These are phyloP conservation scores for Ctenosaura bakeri DNA, from an alignment of 2,797 vertebrate genomes.

Conservation along the genomic window DNA sequence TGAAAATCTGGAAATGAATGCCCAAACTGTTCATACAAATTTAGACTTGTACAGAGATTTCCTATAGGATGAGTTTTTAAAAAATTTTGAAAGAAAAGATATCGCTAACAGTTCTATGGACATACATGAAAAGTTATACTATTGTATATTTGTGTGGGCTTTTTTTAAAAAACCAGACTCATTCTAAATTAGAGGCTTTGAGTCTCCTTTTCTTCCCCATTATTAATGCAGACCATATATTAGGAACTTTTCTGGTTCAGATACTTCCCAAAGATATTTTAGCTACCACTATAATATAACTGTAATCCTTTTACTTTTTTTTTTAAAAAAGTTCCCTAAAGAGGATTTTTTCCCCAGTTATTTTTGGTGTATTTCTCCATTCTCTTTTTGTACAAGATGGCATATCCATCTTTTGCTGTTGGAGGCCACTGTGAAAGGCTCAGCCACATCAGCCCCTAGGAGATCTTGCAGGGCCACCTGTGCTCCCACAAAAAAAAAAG, in stretches of 20 bases:
- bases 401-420: neutral
- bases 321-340: neutral
- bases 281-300: neutral
- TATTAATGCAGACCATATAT: neutral
- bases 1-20: neutral
- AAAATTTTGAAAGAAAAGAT: neutral
- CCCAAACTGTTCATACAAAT: neutral
- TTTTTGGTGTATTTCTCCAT: neutral
- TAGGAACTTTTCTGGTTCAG: neutral
- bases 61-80: neutral
- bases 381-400: neutral
- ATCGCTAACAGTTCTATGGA: neutral
- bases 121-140: neutral
- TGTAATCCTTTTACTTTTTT: neutral
- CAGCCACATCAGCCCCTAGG: too few relatives aligned
- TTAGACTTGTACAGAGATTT: neutral
- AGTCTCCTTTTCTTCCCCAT: neutral
- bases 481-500: too few relatives aligned
- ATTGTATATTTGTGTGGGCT: neutral
- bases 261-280: neutral
- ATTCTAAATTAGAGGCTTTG: neutral
- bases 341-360: neutral
- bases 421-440: neutral
- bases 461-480: too few relatives aligned
- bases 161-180: neutral